Evolutionary conservation across 2,888 invertebrate genomes (phyloP), one percentile per base, ranked within the genome.

Genomic region (Polyommatus icarus): DNA sequence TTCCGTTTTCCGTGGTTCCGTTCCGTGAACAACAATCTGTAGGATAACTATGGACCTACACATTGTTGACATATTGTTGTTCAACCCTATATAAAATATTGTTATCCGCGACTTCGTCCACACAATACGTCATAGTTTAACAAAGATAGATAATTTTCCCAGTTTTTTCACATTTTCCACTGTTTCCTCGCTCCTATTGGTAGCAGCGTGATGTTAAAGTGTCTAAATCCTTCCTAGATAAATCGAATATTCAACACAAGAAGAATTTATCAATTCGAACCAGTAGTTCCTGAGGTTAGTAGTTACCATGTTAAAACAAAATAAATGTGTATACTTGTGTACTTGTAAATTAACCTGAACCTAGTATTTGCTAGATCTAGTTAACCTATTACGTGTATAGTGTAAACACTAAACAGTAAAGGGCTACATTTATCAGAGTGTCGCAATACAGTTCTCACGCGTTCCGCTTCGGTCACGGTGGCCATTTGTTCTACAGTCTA

Each of bases 391-490:
- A 59, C 20, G n/a, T 59, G 20, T 59, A 20, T 59, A 59, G 20
- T 59, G 3, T 8, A 10, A 18, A 20, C 24, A 12, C 12, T 61
- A 61, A 18, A 20, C 24, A 12, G 24, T 61, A 61, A 61, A 61
- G 61, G 61, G 61, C 61, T 61, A 4, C 24, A 24, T 61, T 61
- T 24, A 12, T 61, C 24, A 24, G 20, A 24, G 24, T 61, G 61
- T 61, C 61, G 61, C 61, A 61, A 61, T 61, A 29, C 61, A 61
- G 61, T 61, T 61, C 61, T 61, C 61, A 61, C 61, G 61, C 61
- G 40, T 46, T 46, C 40, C 24, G 24, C 24, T 61, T 24, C 12
- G 61, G 61, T 61, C 29, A 61, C 61, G 29, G 61, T 12, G 61
- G 61, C 10, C 61, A 61, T 24, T 24, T 24, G 61, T 61, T 59